Conservation (phyloP, 1,140 invertebrate species). For the Formica selysi region DNA sequence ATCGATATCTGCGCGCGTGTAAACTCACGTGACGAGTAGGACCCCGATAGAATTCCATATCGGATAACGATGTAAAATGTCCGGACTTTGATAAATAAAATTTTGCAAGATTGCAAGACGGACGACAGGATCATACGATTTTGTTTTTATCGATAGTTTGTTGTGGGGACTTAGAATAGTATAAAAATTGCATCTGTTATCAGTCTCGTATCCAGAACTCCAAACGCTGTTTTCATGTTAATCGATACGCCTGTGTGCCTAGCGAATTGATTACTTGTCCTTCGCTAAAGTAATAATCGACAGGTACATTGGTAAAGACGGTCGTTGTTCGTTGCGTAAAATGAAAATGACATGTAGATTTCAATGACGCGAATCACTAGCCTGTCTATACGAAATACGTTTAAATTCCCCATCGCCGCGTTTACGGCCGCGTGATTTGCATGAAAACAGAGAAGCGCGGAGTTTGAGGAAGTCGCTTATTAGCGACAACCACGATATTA, state of each 20-base stretch:
- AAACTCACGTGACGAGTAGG: background rate
- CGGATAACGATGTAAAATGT: background rate
- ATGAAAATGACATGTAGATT: constrained; percentile 53
- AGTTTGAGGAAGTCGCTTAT: constrained; percentile 51
- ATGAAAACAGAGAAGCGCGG: constrained; percentile 47
- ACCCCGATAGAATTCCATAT: background rate
- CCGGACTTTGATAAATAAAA: background rate
- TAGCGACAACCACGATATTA: constrained; percentile 44
- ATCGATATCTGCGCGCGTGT: constrained; percentile 32
- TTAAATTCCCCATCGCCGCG: constrained; percentile 21
- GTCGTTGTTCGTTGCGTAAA: constrained; percentile 54
- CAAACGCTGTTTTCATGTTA: background rate
- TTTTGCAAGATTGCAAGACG: background rate
- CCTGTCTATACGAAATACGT: background rate
- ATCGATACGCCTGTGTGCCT: background rate
- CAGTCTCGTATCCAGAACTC: background rate
- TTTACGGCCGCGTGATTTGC: constrained; percentile 50
- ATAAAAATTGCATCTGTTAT: background rate
- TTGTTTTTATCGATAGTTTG: background rate
- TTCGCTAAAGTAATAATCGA: background rate
- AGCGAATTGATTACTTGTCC: constrained; percentile 9
- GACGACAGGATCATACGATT: background rate
- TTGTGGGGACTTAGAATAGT: background rate
- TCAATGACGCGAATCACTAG: background rate
- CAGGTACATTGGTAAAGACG: constrained; percentile 9